These are phyloP conservation scores for Porites cylindrica DNA, from an alignment of 92 coral and sea anemone species.

Conservation along the genomic window DNA sequence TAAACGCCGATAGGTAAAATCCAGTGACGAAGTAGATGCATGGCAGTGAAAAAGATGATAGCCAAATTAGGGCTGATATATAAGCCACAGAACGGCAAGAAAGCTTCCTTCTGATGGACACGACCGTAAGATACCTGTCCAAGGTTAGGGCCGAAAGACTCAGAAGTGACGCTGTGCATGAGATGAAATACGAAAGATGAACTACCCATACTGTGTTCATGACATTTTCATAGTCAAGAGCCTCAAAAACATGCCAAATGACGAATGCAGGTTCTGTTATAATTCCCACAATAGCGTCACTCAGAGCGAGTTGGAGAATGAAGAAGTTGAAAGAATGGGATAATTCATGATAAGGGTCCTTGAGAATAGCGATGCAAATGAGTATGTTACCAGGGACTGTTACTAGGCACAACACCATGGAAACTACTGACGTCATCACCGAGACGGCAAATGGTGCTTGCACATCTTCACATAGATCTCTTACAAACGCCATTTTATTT, in stretches of 20 bases:
- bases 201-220: slow-evolving; percentile 62
- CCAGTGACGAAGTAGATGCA: slow-evolving; percentile 71
- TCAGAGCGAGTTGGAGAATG: slow-evolving; percentile 84
- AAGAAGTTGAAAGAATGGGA: slow-evolving; percentile 91
- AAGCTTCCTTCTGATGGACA: slow-evolving; percentile 73
- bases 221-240: slow-evolving; percentile 62
- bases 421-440: slow-evolving; percentile 70
- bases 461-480: slow-evolving; percentile 61
- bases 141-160: slow-evolving; percentile 88
- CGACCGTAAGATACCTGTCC: slow-evolving; percentile 82
- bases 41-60: slow-evolving; percentile 58
- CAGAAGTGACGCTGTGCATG: slow-evolving; percentile 83
- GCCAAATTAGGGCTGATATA: slow-evolving; percentile 61
- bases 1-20: slow-evolving; percentile 76
- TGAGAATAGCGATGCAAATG: slow-evolving; percentile 79
- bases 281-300: slow-evolving; percentile 84
- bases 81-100: slow-evolving; percentile 39
- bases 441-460: slow-evolving; percentile 81
- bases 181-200: slow-evolving; percentile 80
- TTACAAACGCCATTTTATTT: slow-evolving; percentile 62
- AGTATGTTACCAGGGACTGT: slow-evolving; percentile 89
- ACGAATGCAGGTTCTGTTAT: slow-evolving; percentile 88
- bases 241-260: slow-evolving; percentile 82
- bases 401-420: slow-evolving; percentile 70
- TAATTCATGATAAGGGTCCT: slow-evolving; percentile 85